These are phyloP conservation scores for Drosophila navojoa DNA, from an alignment of 1,140 invertebrate species.

Conservation along the genomic window DNA sequence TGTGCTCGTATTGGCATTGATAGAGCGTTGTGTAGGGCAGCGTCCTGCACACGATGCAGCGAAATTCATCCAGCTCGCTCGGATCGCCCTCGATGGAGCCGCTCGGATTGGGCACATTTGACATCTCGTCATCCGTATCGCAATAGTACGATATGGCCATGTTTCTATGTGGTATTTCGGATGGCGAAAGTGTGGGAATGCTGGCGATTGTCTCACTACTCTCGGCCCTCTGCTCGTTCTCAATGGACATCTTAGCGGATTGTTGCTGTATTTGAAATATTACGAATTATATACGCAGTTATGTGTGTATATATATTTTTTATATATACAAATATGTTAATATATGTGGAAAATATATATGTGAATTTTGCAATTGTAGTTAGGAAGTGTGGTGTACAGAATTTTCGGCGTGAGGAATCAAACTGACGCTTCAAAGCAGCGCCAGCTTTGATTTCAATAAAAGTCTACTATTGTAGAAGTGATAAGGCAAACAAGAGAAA, in stretches of 20 bases:
- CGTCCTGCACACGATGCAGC: slow-evolving; percentile 21
- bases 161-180: background rate
- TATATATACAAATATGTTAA: background rate
- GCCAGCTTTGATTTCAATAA: background rate
- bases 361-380: background rate
- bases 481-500: too few relatives aligned
- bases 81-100: background rate
- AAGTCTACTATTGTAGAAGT: too few relatives aligned
- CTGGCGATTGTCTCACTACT: background rate
- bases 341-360: background rate
- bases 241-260: background rate
- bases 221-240: background rate
- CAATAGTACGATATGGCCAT: background rate
- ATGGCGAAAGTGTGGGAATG: background rate
- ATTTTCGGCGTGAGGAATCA: background rate
- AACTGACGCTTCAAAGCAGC: background rate
- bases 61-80: background rate
- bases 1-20: slow-evolving; percentile 33
- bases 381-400: background rate
- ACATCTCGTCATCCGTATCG: slow-evolving; percentile 28
- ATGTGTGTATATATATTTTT: background rate
- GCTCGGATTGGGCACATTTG: slow-evolving; percentile 12
- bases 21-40: slow-evolving; percentile 5
- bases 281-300: too few relatives aligned
- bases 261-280: background rate